phyloP scores from a whole-genome alignment of 2,888 invertebrate genomes.

The Caradrina clavipalpis region DNA sequence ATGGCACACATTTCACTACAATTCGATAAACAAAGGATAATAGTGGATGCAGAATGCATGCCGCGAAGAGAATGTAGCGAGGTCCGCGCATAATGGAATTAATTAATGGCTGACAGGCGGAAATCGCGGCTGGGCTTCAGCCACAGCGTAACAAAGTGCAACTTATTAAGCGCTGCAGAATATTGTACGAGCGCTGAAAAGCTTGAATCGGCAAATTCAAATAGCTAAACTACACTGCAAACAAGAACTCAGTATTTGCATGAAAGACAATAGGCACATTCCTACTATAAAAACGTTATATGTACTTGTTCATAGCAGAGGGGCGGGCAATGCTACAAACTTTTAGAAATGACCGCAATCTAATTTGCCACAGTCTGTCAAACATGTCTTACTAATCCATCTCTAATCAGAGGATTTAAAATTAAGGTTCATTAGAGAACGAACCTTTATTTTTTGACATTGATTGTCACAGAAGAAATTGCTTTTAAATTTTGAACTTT shows the following conservation, averaged over 20 bases:
- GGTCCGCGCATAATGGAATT: constrained; percentile 48
- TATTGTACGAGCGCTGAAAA: constrained; percentile 23
- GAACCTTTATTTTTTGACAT: no score
- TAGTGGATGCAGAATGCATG: constrained; percentile 1
- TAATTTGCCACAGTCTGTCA: no score
- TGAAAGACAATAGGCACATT: neutral
- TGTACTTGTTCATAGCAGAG: no score
- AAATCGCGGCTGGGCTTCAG: constrained; percentile 32
- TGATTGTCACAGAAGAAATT: no score
- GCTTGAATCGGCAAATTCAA: constrained; percentile 8
- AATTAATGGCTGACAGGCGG: constrained; percentile 43
- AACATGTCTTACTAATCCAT: no score
- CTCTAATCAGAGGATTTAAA: no score
- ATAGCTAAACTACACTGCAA: neutral
- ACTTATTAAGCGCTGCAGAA: constrained; percentile 39
- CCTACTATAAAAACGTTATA: no score
- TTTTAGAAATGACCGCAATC: no score
- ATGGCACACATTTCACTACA: neutral
- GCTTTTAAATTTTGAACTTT: no score
- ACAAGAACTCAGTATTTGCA: neutral
- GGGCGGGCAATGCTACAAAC: no score
- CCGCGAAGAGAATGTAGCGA: constrained; percentile 25
- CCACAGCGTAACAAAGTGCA: constrained; percentile 38
- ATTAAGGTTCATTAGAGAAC: no score
- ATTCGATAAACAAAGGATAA: constrained; percentile 3